Conservation (phyloP, 2,797 vertebrate genomes). For the Semaprochilodus insignis region DNA sequence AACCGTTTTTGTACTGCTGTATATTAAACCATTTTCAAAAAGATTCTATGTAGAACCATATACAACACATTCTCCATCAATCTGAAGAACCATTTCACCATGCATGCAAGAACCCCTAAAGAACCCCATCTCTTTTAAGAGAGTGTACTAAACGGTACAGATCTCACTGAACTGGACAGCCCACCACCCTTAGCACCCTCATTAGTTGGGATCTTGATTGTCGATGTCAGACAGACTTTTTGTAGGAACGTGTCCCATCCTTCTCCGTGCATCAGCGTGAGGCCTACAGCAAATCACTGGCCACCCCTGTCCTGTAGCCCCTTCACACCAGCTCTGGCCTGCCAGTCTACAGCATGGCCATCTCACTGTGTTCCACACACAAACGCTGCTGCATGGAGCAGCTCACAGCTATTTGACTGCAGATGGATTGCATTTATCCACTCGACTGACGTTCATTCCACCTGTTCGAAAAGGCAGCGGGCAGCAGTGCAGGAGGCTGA, state of each 20-base stretch:
- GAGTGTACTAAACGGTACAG: background rate
- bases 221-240: conserved; percentile 12
- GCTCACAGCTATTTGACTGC: conserved; percentile 44
- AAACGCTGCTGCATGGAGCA: conserved; percentile 46
- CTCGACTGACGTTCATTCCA: conserved; percentile 52
- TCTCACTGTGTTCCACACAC: conserved; percentile 30
- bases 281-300: conserved; percentile 1
- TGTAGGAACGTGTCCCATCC: conserved; percentile 35
- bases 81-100: no score
- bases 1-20: no score
- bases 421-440: conserved; percentile 53
- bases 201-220: conserved; percentile 25
- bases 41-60: no score
- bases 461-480: conserved; percentile 19
- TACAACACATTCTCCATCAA: no score
- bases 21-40: no score
- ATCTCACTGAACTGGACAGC: background rate
- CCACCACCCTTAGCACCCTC: conserved; percentile 15
- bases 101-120: no score
- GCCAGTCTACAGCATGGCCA: conserved; percentile 9
- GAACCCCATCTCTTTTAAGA: no score
- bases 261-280: conserved; percentile 23
- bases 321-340: conserved; percentile 4
- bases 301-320: conserved; percentile 8
- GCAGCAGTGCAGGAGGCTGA: background rate